Evolutionary conservation across 1,140 invertebrate species (phyloP), one percentile per base, ranked within the genome.

Genomic region (Ostrea edulis): DNA sequence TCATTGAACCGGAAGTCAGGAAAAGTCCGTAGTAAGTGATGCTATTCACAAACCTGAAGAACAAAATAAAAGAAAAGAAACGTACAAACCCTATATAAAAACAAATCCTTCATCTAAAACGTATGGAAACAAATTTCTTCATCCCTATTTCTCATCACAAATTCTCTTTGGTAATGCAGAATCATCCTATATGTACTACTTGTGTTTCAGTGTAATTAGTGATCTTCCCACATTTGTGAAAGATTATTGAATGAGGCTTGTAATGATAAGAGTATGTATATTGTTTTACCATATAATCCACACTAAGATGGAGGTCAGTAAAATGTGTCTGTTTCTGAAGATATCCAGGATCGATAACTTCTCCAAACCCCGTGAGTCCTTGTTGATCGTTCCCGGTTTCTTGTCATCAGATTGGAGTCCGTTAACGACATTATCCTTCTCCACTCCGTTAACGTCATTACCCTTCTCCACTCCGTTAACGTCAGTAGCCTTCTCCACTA

Each of bases 21-120:
- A 93, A 93, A 68, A 95, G 89, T n/a, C 95, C 95, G 87, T 94
- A 95, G 86, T 95, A 95, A 7, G 94, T 93, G 82, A 95, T 88
- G 71, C 91, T 93, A 88, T 93, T 93, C 9, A 89, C 87, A 29
- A 92, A 92, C 94, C 94, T 95, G 77, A 25, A 93, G 92, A 82
- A 20, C 82, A 92, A 62, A 86, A 88, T 20, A 88, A 51, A 53
- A 29, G 44, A 11, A 71, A 3, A 12, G 55, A 58, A 58, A 58
- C 20, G 12, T 12, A 4, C 20, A 11, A 11, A 54, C 3, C 1
- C 12, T 58, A 17, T 17, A 9, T 2, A 17, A 17, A 17, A 12
- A 9, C 4, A 17, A 20, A 17, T 58, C 14, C 4, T 17, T 58
- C 55, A 58, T 17, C 12, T 12, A 20, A 58, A 0, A 58, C 20